phyloP scores from a whole-genome alignment of 2,888 invertebrate species.

The Heliconius hortense region DNA sequence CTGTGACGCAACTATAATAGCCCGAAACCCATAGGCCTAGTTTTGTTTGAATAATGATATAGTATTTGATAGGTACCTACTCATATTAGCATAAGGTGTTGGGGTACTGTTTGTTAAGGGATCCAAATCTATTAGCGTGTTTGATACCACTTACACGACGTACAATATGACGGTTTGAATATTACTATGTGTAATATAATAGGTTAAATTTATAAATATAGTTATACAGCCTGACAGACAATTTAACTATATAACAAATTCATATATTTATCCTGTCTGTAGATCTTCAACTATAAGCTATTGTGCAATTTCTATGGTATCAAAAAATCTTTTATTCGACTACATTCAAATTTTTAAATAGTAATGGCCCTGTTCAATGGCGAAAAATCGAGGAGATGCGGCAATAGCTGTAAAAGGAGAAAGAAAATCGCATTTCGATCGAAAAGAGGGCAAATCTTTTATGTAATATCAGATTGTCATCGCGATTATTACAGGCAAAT shows the following conservation, averaged over 20 bases:
- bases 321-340: constrained; percentile 76
- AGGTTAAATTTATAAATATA: background rate
- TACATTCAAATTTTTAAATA: constrained; percentile 75
- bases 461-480: constrained; percentile 83
- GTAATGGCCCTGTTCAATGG: constrained; percentile 71
- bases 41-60: constrained; percentile 74
- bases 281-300: constrained; percentile 24
- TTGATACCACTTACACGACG: constrained; percentile 28
- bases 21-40: constrained; percentile 67
- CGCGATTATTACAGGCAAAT: constrained; percentile 82
- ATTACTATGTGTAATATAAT: background rate
- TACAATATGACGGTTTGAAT: constrained; percentile 8
- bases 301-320: constrained; percentile 64
- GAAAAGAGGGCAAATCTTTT: constrained; percentile 81
- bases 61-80: constrained; percentile 59
- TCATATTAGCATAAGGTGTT: constrained; percentile 65
- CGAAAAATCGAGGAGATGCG: constrained; percentile 74
- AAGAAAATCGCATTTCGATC: constrained; percentile 79
- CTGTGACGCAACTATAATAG: constrained; percentile 59
- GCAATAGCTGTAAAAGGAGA: constrained; percentile 76
- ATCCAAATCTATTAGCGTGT: constrained; percentile 64
- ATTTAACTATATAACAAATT: background rate
- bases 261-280: constrained; percentile 9
- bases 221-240: background rate
- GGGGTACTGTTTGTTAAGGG: constrained; percentile 69